Conservation (phyloP, 2,888 invertebrate species). For the Cerastoderma edule region DNA sequence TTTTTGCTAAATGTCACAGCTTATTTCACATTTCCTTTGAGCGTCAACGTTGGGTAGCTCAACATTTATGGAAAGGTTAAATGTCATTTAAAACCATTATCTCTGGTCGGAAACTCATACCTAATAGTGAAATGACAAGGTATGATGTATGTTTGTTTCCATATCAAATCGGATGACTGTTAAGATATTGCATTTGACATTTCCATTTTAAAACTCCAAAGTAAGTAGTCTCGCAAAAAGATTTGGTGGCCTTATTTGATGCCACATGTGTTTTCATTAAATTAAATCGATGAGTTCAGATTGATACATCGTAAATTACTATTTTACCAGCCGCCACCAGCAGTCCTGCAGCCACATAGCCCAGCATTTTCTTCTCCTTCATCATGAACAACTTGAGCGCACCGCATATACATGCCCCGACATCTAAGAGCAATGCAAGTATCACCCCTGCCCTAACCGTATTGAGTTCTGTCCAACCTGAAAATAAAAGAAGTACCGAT, state of each 20-base stretch:
- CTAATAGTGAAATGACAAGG: no score
- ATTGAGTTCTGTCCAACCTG: background rate
- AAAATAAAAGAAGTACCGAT: background rate
- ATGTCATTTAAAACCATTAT: no score
- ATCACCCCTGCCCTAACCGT: conserved; percentile 13
- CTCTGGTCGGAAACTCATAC: no score
- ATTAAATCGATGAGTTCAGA: background rate
- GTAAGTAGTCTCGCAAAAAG: background rate
- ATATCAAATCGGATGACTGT: background rate
- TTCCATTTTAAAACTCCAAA: background rate
- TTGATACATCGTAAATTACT: background rate
- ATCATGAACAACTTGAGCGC: conserved; percentile 22
- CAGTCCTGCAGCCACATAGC: conserved; percentile 11
- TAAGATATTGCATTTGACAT: background rate
- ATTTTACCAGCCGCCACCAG: conserved; percentile 14
- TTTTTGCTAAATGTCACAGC: no score
- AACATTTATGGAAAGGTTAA: no score
- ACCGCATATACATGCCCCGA: conserved; percentile 11
- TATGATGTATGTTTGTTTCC: no score
- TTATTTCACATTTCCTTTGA: no score
- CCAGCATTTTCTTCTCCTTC: conserved; percentile 21
- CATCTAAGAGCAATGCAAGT: conserved; percentile 4
- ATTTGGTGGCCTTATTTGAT: no score
- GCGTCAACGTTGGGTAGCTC: no score
- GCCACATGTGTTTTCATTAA: no score